Conservation (phyloP, 2,888 invertebrate genomes). For the Hyalella azteca region DNA sequence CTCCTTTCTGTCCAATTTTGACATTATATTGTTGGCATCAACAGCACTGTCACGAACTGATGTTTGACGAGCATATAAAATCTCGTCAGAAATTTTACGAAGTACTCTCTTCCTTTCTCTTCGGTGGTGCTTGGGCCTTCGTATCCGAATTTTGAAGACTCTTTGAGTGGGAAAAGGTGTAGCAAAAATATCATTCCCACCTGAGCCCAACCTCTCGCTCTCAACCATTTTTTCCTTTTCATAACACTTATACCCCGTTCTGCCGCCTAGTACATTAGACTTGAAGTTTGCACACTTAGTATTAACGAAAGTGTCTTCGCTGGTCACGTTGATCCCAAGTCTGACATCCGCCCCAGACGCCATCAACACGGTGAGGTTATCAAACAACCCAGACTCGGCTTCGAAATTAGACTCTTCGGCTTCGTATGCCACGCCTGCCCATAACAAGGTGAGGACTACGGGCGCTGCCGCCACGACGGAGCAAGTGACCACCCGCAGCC, state of each 20-base stretch:
- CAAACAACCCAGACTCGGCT: neutral
- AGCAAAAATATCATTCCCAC: neutral
- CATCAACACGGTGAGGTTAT: neutral
- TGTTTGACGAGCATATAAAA: neutral
- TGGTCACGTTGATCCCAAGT: neutral
- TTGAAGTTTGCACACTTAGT: neutral
- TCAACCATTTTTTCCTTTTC: neutral
- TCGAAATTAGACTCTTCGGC: neutral
- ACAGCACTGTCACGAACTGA: neutral
- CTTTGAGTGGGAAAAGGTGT: neutral
- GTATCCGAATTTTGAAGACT: conserved; percentile 11
- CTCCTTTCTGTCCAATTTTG: neutral
- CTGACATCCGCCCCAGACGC: neutral
- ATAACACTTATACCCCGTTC: neutral
- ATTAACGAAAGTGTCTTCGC: neutral
- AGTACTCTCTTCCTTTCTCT: conserved; percentile 18
- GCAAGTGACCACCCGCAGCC: neutral
- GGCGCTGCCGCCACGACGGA: neutral
- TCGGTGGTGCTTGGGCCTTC: conserved; percentile 34
- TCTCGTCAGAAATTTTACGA: conserved; percentile 11
- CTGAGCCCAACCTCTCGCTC: neutral
- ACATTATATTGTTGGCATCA: neutral
- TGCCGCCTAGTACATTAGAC: neutral
- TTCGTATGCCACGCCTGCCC: neutral
- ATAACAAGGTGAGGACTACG: neutral